Percentiles rank a stretch among this genome's conserved stretches.
These are phyloP conservation scores for Anoplius nigerrimus DNA, from an alignment of 2,888 invertebrate species.

Conservation along the genomic window DNA sequence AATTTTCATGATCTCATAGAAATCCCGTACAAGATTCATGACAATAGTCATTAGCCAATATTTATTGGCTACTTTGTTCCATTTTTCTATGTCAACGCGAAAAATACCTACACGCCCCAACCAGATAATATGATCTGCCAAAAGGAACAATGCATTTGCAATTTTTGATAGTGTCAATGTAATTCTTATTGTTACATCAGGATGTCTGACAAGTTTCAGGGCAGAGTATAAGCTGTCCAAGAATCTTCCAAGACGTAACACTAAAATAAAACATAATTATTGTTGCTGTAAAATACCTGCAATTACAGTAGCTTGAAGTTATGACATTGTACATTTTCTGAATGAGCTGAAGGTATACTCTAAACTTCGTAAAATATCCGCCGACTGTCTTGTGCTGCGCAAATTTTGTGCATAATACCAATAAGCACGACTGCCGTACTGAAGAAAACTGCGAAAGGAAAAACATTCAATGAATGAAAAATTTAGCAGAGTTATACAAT, in stretches of 20 bases:
- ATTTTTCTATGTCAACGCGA: conserved; percentile 83
- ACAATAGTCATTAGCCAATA: conserved; percentile 91
- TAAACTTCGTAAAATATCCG: conserved; percentile 86
- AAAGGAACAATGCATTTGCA: conserved; percentile 85
- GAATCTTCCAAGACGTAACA: conserved; percentile 90
- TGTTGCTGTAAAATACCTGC: not conserved
- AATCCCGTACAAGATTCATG: conserved; percentile 87
- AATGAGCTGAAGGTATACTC: conserved; percentile 91
- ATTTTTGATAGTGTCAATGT: conserved; percentile 88
- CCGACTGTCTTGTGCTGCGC: conserved; percentile 77
- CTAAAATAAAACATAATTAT: conserved; percentile 76
- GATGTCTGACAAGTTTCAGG: conserved; percentile 83
- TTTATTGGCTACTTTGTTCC: conserved; percentile 84
- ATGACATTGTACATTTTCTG: conserved; percentile 82
- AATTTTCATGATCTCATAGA: conserved; percentile 87
- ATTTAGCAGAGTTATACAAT: too few species aligned
- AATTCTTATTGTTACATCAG: conserved; percentile 82
- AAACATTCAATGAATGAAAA: conserved; percentile 10
- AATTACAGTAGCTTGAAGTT: conserved; percentile 9
- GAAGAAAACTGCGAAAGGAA: conserved; percentile 82
- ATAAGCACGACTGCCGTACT: conserved; percentile 87
- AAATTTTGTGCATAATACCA: conserved; percentile 86
- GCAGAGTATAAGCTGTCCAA: conserved; percentile 87
- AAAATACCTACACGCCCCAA: conserved; percentile 84
- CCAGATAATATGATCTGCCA: conserved; percentile 93